Percentiles rank a stretch among this genome's conserved stretches.
Evolutionary conservation across 2,113 vertebrate species (phyloP).

Genomic region (Eublepharis macularius): DNA sequence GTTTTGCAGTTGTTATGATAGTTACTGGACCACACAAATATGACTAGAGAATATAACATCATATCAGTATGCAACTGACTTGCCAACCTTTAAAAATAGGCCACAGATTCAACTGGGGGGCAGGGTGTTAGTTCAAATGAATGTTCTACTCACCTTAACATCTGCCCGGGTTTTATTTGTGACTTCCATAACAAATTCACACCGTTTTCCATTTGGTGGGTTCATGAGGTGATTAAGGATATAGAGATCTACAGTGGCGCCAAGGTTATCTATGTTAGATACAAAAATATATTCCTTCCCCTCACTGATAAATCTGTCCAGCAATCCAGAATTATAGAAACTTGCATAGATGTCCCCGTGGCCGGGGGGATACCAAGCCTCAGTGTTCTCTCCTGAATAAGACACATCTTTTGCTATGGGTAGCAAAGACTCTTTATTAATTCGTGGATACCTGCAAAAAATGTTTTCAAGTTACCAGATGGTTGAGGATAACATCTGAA

Average conservation of each 20-base stretch:
- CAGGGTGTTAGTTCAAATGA: not conserved
- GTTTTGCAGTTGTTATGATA: not conserved
- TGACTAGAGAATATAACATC: not conserved
- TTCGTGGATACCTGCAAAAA: slow-evolving; percentile 87
- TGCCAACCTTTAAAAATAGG: not conserved
- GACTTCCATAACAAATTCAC: slow-evolving; percentile 99
- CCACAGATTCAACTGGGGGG: not conserved
- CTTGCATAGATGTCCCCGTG: slow-evolving; percentile 96
- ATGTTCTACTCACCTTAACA: slow-evolving; percentile 85
- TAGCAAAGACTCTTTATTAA: slow-evolving; percentile 96
- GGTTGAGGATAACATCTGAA: not conserved
- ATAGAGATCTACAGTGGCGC: slow-evolving; percentile 95
- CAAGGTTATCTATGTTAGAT: slow-evolving; percentile 98
- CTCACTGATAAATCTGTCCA: slow-evolving; percentile 86
- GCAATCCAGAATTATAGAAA: slow-evolving; percentile 91
- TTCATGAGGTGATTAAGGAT: slow-evolving; percentile 95
- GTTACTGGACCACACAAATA: not conserved
- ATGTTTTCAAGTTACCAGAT: not conserved
- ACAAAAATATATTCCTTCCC: slow-evolving; percentile 98
- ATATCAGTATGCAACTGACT: not conserved
- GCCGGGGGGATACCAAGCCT: slow-evolving; percentile 96
- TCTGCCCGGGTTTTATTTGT: slow-evolving; percentile 96
- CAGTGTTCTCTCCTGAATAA: slow-evolving; percentile 83
- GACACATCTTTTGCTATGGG: slow-evolving; percentile 87
- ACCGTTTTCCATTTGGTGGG: slow-evolving; percentile 86